Conservation (phyloP, 2,113 vertebrate species). For the Indicator maculatus region DNA sequence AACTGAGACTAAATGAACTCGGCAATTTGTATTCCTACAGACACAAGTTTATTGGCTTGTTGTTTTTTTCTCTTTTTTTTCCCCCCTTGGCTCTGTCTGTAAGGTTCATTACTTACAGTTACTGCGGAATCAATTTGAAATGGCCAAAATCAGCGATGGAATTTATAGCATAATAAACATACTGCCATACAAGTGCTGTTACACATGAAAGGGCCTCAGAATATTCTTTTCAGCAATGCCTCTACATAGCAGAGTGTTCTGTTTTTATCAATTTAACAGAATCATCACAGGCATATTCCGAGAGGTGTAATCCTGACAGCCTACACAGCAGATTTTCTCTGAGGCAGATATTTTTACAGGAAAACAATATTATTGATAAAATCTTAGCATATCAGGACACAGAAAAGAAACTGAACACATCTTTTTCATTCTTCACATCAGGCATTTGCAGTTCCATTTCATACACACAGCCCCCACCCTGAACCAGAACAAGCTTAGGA, state of each 20-base stretch:
- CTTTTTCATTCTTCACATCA: constrained; percentile 59
- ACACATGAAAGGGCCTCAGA: constrained; percentile 67
- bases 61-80: background rate
- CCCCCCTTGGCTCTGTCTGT: constrained; percentile 48
- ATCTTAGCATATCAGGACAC: constrained; percentile 73
- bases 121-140: constrained; percentile 80
- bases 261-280: constrained; percentile 75
- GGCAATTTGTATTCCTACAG: constrained; percentile 71
- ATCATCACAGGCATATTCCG: constrained; percentile 73
- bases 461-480: background rate
- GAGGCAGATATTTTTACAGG: constrained; percentile 70
- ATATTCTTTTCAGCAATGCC: constrained; percentile 69
- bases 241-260: constrained; percentile 50
- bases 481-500: constrained; percentile 21
- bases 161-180: constrained; percentile 79
- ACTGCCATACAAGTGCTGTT: constrained; percentile 67
- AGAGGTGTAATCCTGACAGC: constrained; percentile 76
- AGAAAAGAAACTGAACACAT: constrained; percentile 58
- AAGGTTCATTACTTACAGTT: constrained; percentile 82
- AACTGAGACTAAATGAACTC: constrained; percentile 69
- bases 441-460: constrained; percentile 36
- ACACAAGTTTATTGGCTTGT: constrained; percentile 60
- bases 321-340: constrained; percentile 69
- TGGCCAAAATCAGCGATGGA: constrained; percentile 79
- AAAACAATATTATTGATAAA: constrained; percentile 80